These are phyloP conservation scores for Trichacis sp. DNA, from an alignment of 2,888 invertebrate genomes.

Conservation along the genomic window DNA sequence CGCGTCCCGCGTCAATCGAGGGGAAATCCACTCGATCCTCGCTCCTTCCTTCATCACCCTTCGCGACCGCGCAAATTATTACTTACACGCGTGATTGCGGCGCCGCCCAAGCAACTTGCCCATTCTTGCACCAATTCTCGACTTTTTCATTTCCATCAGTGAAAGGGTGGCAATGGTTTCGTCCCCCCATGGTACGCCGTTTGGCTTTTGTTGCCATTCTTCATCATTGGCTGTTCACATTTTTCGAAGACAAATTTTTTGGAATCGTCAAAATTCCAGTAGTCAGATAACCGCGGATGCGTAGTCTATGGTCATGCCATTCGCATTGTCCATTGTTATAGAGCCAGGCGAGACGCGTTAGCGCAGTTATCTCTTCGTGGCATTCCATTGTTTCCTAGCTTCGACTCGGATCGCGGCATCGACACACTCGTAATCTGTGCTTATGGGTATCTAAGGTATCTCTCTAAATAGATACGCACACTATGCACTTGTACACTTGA, in stretches of 20 bases:
- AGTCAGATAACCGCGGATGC: constrained; percentile 38
- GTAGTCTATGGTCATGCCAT: constrained; percentile 34
- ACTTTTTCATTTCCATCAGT: constrained; percentile 44
- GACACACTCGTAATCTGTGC: constrained; percentile 41
- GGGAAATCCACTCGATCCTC: constrained; percentile 45
- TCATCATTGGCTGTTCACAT: too few species aligned
- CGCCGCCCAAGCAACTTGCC: constrained; percentile 35
- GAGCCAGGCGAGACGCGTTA: constrained; percentile 37
- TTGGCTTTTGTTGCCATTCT: too few species aligned
- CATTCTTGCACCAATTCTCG: constrained; percentile 35
- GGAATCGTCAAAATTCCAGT: too few species aligned
- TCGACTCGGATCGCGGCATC: constrained; percentile 22
- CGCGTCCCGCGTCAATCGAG: constrained; percentile 54
- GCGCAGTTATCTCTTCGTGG: constrained; percentile 38
- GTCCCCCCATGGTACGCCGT: too few species aligned
- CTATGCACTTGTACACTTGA: too few species aligned
- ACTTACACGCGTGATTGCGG: constrained; percentile 41
- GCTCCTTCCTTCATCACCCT: constrained; percentile 30
- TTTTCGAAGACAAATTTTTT: too few species aligned
- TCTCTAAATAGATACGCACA: constrained; percentile 24
- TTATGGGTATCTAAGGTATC: constrained; percentile 43
- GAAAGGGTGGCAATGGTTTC: constrained; percentile 43
- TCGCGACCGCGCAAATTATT: constrained; percentile 40
- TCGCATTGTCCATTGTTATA: constrained; percentile 44
- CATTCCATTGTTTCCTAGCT: constrained; percentile 43